Conservation (phyloP, 35 echinoderm and acorn worm genomes). For the Patiria miniata region DNA sequence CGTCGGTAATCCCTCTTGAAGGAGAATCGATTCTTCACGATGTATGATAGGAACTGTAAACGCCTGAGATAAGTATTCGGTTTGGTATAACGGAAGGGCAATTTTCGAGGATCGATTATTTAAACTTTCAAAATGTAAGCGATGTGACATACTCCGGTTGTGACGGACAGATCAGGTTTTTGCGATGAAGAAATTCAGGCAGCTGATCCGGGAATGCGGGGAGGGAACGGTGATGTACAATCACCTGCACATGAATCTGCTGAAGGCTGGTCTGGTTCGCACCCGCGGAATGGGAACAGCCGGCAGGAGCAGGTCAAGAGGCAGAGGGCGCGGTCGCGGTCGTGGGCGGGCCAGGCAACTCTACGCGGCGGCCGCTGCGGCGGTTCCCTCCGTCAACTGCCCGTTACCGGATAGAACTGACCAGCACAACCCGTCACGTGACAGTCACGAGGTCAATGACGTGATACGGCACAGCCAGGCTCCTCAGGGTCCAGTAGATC, state of each 20-base stretch:
- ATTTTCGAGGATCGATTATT: no score
- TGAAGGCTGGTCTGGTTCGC: constrained; percentile 36
- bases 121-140: no score
- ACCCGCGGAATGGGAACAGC: constrained; percentile 25
- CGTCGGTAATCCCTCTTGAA: no score
- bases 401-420: neutral
- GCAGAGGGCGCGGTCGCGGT: neutral
- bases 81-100: no score
- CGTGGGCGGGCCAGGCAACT: neutral
- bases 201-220: constrained; percentile 42
- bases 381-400: neutral
- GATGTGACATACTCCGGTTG: no score
- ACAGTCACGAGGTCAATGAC: neutral
- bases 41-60: no score
- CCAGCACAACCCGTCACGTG: neutral
- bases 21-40: no score
- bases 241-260: constrained; percentile 44
- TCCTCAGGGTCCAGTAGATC: neutral
- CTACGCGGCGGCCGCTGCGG: neutral
- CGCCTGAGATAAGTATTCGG: no score
- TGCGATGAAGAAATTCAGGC: constrained; percentile 41
- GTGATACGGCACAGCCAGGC: neutral
- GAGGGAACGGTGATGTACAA: constrained; percentile 45
- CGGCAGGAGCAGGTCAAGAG: neutral
- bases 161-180: neutral